phyloP scores from a whole-genome alignment of 2,888 invertebrate genomes.

The Apomyelois bistriatella region DNA sequence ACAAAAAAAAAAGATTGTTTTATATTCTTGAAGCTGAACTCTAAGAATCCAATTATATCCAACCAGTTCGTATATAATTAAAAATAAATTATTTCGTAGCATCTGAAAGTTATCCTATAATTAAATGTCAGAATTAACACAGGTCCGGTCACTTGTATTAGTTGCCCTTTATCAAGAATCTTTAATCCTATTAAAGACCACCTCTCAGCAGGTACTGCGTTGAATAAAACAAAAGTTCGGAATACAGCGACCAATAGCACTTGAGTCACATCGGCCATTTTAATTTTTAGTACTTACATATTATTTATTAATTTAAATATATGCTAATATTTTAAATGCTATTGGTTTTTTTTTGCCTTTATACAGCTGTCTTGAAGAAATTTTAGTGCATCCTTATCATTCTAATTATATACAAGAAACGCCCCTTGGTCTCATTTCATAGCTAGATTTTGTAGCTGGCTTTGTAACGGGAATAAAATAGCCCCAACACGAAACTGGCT shows the following conservation, averaged over 20 bases:
- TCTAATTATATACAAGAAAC: too few species aligned
- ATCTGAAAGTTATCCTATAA: constrained; percentile 50
- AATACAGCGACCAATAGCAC: constrained; percentile 1
- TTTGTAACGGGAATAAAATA: too few species aligned
- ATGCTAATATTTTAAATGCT: not conserved
- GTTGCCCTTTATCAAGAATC: constrained; percentile 70
- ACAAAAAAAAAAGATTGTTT: too few species aligned
- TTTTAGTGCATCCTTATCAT: too few species aligned
- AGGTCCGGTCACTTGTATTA: constrained; percentile 49
- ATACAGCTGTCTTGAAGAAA: too few species aligned
- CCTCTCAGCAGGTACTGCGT: constrained; percentile 59
- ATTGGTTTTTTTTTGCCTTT: too few species aligned
- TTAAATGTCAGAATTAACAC: constrained; percentile 55
- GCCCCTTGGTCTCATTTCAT: too few species aligned
- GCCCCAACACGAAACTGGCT: too few species aligned
- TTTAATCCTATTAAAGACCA: constrained; percentile 71
- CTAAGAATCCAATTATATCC: too few species aligned
- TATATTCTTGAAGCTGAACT: too few species aligned
- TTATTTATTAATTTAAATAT: not conserved
- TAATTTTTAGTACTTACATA: not conserved
- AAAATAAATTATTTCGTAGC: not conserved
- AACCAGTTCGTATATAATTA: not conserved
- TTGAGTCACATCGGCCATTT: not conserved
- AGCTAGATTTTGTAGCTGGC: too few species aligned
- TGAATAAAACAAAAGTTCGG: constrained; percentile 70